Evolutionary conservation across 2,888 invertebrate species (phyloP).

Genomic region (Drosophila neotestacea): DNA sequence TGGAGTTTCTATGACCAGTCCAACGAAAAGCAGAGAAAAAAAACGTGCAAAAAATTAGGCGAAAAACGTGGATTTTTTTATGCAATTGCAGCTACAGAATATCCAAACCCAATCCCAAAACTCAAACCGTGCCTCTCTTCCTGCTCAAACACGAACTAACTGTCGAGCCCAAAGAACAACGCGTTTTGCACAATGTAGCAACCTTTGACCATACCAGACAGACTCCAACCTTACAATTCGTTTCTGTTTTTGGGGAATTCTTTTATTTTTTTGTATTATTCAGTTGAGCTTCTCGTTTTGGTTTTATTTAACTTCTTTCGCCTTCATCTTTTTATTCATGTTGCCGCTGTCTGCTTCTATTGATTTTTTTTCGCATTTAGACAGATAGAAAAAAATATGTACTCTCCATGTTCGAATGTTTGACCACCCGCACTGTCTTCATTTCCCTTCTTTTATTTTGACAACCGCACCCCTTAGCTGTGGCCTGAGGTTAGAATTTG

Average conservation of each 20-base stretch:
- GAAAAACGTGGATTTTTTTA: constrained; percentile 76
- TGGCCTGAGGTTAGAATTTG: constrained; percentile 80
- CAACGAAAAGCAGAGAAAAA: constrained; percentile 42
- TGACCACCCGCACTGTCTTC: constrained; percentile 52
- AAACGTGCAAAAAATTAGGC: constrained; percentile 77
- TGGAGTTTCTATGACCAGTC: constrained; percentile 72
- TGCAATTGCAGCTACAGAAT: constrained; percentile 73
- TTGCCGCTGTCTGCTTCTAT: constrained; percentile 85
- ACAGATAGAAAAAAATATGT: constrained; percentile 40
- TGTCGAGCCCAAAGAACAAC: constrained; percentile 43
- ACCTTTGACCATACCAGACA: constrained; percentile 61
- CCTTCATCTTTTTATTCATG: constrained; percentile 69
- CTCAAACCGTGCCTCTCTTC: background rate
- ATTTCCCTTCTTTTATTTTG: constrained; percentile 1
- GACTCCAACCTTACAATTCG: constrained; percentile 43
- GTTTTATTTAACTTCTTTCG: constrained; percentile 71
- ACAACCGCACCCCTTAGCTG: constrained; percentile 11
- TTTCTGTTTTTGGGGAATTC: constrained; percentile 41
- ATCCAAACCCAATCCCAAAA: constrained; percentile 24
- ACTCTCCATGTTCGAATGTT: constrained; percentile 63
- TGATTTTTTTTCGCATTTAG: constrained; percentile 84
- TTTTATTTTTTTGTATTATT: constrained; percentile 33
- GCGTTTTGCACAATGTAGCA: constrained; percentile 78
- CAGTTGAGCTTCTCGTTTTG: constrained; percentile 47
- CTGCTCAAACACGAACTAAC: constrained; percentile 3